A percentile compares a stretch with the other conserved stretches of the same genome.
These are phyloP conservation scores for Martes martes DNA, from an alignment of 2,113 vertebrate species.

Conservation along the genomic window DNA sequence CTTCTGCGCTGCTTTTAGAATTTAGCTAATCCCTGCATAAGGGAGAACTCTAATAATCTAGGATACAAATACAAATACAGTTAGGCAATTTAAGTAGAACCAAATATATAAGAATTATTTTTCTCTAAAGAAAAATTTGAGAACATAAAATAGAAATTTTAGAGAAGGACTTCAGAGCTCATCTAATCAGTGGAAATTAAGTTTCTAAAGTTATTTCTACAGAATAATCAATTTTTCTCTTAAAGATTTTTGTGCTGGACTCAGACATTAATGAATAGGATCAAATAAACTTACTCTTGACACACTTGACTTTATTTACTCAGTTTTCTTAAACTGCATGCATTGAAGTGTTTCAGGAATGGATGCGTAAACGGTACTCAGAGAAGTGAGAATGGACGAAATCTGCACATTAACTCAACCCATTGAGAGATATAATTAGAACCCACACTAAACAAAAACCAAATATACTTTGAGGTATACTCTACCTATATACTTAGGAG, in stretches of 20 bases:
- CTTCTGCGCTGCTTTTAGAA: background rate
- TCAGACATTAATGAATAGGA: background rate
- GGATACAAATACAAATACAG: background rate
- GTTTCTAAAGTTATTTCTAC: background rate
- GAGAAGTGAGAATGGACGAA: background rate
- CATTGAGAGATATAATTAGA: constrained; percentile 20
- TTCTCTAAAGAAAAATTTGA: background rate
- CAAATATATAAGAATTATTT: background rate
- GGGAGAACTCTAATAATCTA: background rate
- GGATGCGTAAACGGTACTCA: background rate
- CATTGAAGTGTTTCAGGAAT: constrained; percentile 51
- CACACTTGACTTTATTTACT: constrained; percentile 54
- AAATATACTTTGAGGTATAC: background rate
- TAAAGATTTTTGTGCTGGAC: background rate
- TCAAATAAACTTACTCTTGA: constrained; percentile 16
- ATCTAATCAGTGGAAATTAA: background rate
- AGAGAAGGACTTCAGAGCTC: background rate
- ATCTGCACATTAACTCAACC: background rate
- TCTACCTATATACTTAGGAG: background rate
- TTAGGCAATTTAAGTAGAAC: background rate
- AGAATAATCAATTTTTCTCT: background rate
- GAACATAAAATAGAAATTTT: background rate
- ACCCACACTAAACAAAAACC: background rate
- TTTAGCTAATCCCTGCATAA: background rate
- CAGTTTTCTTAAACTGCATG: constrained; percentile 53